These are phyloP conservation scores for Scophthalmus maximus DNA, from an alignment of 2,113 vertebrate genomes.

Conservation along the genomic window DNA sequence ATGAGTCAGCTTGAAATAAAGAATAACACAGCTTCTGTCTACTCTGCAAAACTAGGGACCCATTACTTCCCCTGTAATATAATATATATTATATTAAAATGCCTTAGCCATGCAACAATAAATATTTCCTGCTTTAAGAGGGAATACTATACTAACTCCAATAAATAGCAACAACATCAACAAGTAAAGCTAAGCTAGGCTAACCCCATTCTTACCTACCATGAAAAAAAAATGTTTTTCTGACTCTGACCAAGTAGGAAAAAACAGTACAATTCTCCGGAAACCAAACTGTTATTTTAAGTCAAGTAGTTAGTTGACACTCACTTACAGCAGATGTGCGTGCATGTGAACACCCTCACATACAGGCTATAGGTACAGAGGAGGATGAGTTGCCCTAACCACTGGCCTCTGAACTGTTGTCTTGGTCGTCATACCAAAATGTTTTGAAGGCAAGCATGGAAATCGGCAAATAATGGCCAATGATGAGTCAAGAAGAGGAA, in stretches of 20 bases:
- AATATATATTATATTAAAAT: background rate
- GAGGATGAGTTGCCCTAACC: conserved; percentile 27
- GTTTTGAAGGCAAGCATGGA: conserved; percentile 77
- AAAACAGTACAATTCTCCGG: background rate
- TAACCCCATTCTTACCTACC: conserved; percentile 6
- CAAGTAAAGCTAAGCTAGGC: conserved; percentile 2
- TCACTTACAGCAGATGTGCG: conserved; percentile 13
- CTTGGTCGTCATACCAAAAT: conserved; percentile 46
- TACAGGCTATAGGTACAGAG: conserved; percentile 20
- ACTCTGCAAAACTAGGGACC: too few species aligned
- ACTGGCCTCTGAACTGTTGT: conserved; percentile 51
- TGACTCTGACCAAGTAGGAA: conserved; percentile 26
- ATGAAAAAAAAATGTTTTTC: background rate
- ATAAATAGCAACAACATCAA: background rate
- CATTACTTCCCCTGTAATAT: too few species aligned
- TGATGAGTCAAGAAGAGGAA: conserved; percentile 66
- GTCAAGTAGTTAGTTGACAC: conserved; percentile 23
- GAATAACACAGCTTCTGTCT: too few species aligned
- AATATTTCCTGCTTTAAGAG: background rate
- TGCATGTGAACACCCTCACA: conserved; percentile 6
- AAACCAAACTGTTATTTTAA: background rate
- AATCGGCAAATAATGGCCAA: conserved; percentile 64
- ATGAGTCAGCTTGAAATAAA: background rate
- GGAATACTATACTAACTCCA: too few species aligned
- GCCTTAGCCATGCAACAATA: background rate